Base-by-base conservation (phyloP, 2,888 invertebrate genomes). In the Callosobruchus maculatus region DNA sequence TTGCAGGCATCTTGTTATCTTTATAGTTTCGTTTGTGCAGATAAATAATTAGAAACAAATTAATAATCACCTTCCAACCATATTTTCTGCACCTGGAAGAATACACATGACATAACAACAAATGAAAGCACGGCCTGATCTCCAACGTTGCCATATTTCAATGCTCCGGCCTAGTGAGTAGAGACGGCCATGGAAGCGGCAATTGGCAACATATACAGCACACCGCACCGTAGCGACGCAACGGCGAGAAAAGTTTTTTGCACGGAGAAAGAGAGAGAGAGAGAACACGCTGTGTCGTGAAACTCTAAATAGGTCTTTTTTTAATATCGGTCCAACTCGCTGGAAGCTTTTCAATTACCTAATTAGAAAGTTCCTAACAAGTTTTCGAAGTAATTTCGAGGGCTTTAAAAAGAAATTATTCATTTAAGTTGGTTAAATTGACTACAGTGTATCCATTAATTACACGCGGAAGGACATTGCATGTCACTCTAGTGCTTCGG, bases 331-430 rank as follows among this genome's bases (percentile, higher is more conserved):
- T 49, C 49, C 13, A 49, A 49, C 49, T 49, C 49, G 49, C 49
- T 49, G 49, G 49, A 49, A 49, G 49, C 22, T 70, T 85, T 85
- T 85, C 85, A 86, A 85, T 86, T 85, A 86, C 84, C 83, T 85
- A 84, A 86, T 86, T 85, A 86, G 82, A 81, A 85, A 86, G 84
- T 86, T 86, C 66, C 85, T 85, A 86, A 85, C 85, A 85, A 85
- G 85, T 86, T 85, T 84, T 84, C 82, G 85, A 86, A 86, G 84
- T 84, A 85, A 86, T 85, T 86, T 85, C 80, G 81, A 77, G 79
- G 81, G 83, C 82, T 84, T 85, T 83, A 83, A 83, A 83, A 83
- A 82, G 84, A 84, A 85, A 84, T 85, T 85, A 84, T 85, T 85
- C 85, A 84, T 84, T 83, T 85, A 83, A 81, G 78, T 78, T 81